These are phyloP conservation scores for Ophthalmolycus amberensis DNA, from an alignment of 2,113 vertebrate genomes.

Conservation along the genomic window DNA sequence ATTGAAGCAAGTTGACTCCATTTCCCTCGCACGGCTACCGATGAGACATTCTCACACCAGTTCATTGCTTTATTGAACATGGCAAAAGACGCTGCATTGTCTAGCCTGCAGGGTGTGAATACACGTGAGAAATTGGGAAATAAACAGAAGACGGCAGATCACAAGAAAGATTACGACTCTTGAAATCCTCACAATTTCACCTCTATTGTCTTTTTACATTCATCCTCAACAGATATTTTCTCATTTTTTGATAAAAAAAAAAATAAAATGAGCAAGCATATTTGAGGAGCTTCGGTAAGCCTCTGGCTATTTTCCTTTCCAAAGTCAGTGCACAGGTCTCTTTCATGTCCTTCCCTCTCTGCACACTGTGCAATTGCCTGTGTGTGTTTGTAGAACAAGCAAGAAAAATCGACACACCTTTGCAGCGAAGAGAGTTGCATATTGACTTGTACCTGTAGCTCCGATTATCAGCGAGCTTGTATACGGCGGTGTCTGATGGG, in stretches of 20 bases:
- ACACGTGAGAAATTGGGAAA: slow-evolving; percentile 42
- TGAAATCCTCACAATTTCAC: slow-evolving; percentile 43
- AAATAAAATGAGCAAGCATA: slow-evolving; percentile 21
- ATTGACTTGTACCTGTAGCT: slow-evolving; percentile 63
- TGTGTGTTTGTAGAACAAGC: slow-evolving; percentile 56
- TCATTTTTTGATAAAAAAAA: slow-evolving; percentile 22
- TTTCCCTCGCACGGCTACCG: slow-evolving; percentile 31
- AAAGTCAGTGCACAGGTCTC: slow-evolving; percentile 45
- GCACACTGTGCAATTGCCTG: slow-evolving; percentile 10
- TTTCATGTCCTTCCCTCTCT: slow-evolving; percentile 35
- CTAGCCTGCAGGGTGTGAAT: slow-evolving; percentile 44
- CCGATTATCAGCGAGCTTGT: slow-evolving; percentile 64
- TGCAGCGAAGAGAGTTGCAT: slow-evolving; percentile 57
- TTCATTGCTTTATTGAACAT: slow-evolving; percentile 30
- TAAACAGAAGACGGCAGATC: slow-evolving; percentile 40
- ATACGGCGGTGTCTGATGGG: slow-evolving; percentile 62
- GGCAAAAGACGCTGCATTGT: slow-evolving; percentile 53
- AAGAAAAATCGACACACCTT: slow-evolving; percentile 59
- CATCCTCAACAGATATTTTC: slow-evolving; percentile 35
- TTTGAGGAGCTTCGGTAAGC: slow-evolving; percentile 48
- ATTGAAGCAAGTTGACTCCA: slow-evolving; percentile 50
- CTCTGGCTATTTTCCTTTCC: slow-evolving; percentile 56
- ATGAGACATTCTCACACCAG: slow-evolving; percentile 22
- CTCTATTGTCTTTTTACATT: slow-evolving; percentile 31
- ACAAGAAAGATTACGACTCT: slow-evolving; percentile 20